Percentiles rank a stretch among this genome's conserved stretches.
Evolutionary conservation across 2,888 invertebrate genomes (phyloP).

Genomic region (Agonopterix subpropinquella): DNA sequence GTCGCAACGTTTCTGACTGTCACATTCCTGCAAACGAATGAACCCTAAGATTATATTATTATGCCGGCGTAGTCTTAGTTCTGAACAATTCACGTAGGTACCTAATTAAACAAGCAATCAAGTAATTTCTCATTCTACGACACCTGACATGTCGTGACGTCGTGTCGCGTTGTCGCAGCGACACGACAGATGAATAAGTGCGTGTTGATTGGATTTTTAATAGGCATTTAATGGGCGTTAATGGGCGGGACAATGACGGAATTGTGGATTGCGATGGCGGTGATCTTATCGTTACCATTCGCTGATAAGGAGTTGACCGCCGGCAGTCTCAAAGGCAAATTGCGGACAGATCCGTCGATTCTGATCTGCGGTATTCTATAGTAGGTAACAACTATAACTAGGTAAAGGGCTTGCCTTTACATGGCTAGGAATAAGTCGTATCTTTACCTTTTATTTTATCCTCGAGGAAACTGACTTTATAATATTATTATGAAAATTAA

Average conservation of each 20-base stretch:
- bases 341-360: constrained; percentile 45
- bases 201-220: constrained; percentile 71
- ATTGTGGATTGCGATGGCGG: constrained; percentile 40
- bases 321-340: constrained; percentile 72
- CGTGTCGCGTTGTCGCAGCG: constrained; percentile 19
- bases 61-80: too few relatives aligned
- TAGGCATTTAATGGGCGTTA: constrained; percentile 43
- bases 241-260: constrained; percentile 71
- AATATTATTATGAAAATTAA: too few relatives aligned
- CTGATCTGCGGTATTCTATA: constrained; percentile 6
- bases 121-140: constrained; percentile 50
- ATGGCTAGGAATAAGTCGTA: neutral
- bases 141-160: constrained; percentile 37
- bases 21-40: too few relatives aligned
- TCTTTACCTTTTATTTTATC: too few relatives aligned
- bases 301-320: constrained; percentile 56
- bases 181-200: constrained; percentile 69
- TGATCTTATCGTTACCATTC: constrained; percentile 62
- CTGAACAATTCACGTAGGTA: neutral
- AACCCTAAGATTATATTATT: too few relatives aligned
- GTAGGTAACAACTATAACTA: constrained; percentile 4
- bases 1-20: too few relatives aligned
- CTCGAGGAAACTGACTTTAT: too few relatives aligned
- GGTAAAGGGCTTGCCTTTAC: too few relatives aligned
- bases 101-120: constrained; percentile 53